Percentiles rank a stretch among this genome's conserved stretches.
Evolutionary conservation across 1,140 invertebrate genomes (phyloP).

Genomic region (Bacillus rossius): DNA sequence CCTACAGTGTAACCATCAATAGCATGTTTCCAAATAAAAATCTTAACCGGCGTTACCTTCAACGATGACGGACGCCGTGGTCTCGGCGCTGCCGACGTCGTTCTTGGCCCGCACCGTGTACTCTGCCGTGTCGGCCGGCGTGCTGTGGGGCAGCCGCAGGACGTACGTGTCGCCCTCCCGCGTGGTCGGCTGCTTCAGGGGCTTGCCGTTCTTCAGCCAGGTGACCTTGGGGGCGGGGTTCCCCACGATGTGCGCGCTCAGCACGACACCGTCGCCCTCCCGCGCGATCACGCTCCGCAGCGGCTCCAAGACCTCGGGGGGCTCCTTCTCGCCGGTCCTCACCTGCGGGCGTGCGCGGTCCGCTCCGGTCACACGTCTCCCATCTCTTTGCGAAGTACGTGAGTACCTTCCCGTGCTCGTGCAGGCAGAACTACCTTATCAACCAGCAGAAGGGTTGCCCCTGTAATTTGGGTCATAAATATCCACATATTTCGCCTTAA

Average conservation of each 20-base stretch:
- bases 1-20: no score
- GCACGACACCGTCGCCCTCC: slow-evolving; percentile 68
- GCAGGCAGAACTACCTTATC: no score
- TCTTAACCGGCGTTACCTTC: slow-evolving; percentile 71
- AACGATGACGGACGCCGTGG: slow-evolving; percentile 67
- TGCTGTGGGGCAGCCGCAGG: slow-evolving; percentile 56
- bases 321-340: slow-evolving; percentile 65
- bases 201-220: slow-evolving; percentile 75
- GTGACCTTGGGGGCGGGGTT: slow-evolving; percentile 71
- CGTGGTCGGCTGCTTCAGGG: slow-evolving; percentile 41
- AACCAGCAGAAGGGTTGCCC: no score
- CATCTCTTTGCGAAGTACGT: no score
- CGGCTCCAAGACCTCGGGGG: slow-evolving; percentile 75
- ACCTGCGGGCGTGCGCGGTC: slow-evolving; percentile 34
- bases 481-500: no score
- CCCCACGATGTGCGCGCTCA: slow-evolving; percentile 72
- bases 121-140: slow-evolving; percentile 61
- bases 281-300: slow-evolving; percentile 65
- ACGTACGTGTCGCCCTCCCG: slow-evolving; percentile 63
- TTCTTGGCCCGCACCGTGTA: slow-evolving; percentile 79
- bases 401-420: no score
- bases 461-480: no score
- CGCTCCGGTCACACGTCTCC: no score
- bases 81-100: slow-evolving; percentile 66
- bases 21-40: no score